Percentiles rank a stretch among this genome's conserved stretches.
phyloP scores from a whole-genome alignment of 2,888 invertebrate species.

The Apamea epomidion region DNA sequence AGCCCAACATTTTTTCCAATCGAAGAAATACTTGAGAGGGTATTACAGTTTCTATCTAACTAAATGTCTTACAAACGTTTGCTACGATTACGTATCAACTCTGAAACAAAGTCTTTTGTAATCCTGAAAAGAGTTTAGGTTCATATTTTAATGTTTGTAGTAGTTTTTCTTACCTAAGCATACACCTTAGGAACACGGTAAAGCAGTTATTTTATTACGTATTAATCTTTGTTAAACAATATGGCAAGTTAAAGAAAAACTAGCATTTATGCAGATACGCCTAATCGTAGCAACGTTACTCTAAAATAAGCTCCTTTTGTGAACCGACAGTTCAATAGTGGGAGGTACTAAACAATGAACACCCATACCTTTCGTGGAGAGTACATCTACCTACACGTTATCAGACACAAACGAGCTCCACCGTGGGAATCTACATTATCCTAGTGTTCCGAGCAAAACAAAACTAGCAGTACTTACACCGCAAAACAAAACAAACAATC shows the following conservation, averaged over 20 bases:
- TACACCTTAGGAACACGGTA: constrained; percentile 45
- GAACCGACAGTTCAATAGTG: constrained; percentile 42
- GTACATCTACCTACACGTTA: constrained; percentile 10
- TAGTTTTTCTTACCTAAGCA: constrained; percentile 5
- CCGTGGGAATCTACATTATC: constrained; percentile 20
- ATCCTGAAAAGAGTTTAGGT: not conserved
- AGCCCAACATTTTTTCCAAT: constrained; percentile 40
- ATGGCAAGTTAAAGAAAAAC: constrained; percentile 20
- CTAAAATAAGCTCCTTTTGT: constrained; percentile 64
- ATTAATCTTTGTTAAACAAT: constrained; percentile 25
- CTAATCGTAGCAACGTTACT: constrained; percentile 55
- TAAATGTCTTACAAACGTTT: constrained; percentile 59
- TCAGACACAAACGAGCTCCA: constrained; percentile 31
- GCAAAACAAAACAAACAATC: constrained; percentile 39
- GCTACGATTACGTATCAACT: constrained; percentile 49
- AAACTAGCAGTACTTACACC: constrained; percentile 44
- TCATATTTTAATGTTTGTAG: not conserved
- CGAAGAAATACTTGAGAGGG: constrained; percentile 51
- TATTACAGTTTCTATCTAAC: constrained; percentile 51
- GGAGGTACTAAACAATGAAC: constrained; percentile 43
- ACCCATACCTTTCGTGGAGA: constrained; percentile 17
- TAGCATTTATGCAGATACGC: constrained; percentile 12
- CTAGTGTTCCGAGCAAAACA: constrained; percentile 31
- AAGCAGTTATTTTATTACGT: constrained; percentile 36
- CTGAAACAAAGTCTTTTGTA: not conserved